Conservation (phyloP, 2,888 invertebrate genomes). For the Cephus spinipes region DNA sequence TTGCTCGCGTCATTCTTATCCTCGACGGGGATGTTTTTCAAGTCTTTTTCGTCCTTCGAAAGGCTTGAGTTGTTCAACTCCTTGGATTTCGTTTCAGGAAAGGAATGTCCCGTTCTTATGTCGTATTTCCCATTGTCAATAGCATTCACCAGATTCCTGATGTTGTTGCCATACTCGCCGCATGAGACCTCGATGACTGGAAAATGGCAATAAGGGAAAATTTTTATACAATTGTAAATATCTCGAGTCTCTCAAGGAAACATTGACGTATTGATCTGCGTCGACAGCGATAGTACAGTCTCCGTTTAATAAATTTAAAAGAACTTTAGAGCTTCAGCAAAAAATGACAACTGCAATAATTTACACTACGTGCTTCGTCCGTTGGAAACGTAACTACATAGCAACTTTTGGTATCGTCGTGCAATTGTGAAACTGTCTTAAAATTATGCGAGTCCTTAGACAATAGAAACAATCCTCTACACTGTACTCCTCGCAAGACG, state of each 20-base stretch:
- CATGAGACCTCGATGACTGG: conserved; percentile 94
- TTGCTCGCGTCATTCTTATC: conserved; percentile 59
- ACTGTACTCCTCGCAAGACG: no score
- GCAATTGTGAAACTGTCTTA: no score
- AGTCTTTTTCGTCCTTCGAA: conserved; percentile 42
- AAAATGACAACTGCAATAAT: no score
- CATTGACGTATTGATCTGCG: not conserved
- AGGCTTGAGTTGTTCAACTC: conserved; percentile 66
- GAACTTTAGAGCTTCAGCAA: no score
- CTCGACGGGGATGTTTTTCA: conserved; percentile 46
- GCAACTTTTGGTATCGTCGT: no score
- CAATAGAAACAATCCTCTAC: no score
- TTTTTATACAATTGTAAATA: conserved; percentile 13
- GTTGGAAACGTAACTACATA: no score
- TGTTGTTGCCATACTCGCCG: conserved; percentile 95
- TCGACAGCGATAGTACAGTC: no score
- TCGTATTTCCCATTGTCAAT: conserved; percentile 88
- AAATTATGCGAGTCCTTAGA: no score
- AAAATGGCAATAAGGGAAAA: conserved; percentile 17
- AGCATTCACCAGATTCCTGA: conserved; percentile 84
- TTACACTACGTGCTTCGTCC: no score
- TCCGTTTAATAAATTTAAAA: no score
- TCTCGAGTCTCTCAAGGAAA: not conserved
- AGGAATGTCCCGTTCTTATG: conserved; percentile 79
- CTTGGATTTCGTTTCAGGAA: conserved; percentile 72